phyloP scores from a whole-genome alignment of 2,797 vertebrate species.

The Danionella dracula region DNA sequence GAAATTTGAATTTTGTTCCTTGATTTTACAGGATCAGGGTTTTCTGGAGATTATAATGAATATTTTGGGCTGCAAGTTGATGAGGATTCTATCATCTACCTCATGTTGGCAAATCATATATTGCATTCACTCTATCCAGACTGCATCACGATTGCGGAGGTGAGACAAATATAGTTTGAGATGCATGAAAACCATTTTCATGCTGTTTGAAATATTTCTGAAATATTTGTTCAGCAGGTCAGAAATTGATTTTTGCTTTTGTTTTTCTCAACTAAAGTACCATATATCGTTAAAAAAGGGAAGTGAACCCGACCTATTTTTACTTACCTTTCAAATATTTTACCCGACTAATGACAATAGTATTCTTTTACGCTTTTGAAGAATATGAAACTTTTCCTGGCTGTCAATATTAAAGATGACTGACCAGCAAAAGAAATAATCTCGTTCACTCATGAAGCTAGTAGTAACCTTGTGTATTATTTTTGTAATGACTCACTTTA shows the following conservation, averaged over 20 bases:
- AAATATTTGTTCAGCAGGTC: background rate
- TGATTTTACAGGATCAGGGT: slow-evolving; percentile 68
- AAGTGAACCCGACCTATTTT: too few species aligned
- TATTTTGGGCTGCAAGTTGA: slow-evolving; percentile 98
- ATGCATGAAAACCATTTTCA: background rate
- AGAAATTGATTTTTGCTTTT: background rate
- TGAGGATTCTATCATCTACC: slow-evolving; percentile 89
- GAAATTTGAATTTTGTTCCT: background rate
- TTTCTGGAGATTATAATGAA: slow-evolving; percentile 90
- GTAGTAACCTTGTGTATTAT: too few species aligned
- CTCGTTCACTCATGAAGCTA: too few species aligned
- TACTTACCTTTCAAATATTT: too few species aligned
- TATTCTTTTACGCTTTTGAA: too few species aligned
- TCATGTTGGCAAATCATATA: slow-evolving; percentile 93
- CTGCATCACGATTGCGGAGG: slow-evolving; percentile 94
- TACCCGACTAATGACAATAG: too few species aligned
- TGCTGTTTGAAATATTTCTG: background rate
- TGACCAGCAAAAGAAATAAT: too few species aligned
- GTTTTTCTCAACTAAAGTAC: too few species aligned
- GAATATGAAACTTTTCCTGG: too few species aligned
- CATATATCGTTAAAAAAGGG: too few species aligned
- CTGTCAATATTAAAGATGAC: too few species aligned
- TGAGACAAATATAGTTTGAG: slow-evolving; percentile 57
- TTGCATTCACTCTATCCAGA: slow-evolving; percentile 82
- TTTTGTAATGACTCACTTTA: too few species aligned